phyloP scores from a whole-genome alignment of 2,888 invertebrate species.

The Globia sparganii region DNA sequence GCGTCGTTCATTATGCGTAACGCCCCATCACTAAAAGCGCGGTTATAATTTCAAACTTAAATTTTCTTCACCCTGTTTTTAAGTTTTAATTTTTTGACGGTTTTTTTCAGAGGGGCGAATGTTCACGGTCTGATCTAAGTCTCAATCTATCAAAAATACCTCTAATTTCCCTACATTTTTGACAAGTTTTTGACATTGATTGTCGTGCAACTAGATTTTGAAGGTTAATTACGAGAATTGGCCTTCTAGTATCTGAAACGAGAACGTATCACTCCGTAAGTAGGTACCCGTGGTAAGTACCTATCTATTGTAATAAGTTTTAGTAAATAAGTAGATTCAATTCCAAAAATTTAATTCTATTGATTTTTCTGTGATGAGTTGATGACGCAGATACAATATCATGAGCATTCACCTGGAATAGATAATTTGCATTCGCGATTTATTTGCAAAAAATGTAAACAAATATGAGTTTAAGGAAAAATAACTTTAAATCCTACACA shows the following conservation, averaged over 20 bases:
- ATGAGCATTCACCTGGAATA: conserved; percentile 11
- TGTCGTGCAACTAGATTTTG: too few species aligned
- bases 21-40: conserved; percentile 67
- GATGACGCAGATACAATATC: not conserved
- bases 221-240: too few species aligned
- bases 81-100: conserved; percentile 1
- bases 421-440: too few species aligned
- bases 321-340: not conserved
- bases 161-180: too few species aligned
- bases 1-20: conserved; percentile 67
- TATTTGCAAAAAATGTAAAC: too few species aligned
- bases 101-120: not conserved
- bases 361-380: not conserved
- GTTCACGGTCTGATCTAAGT: not conserved
- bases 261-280: not conserved
- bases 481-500: too few species aligned
- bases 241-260: too few species aligned
- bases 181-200: too few species aligned
- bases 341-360: not conserved
- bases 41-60: conserved; percentile 47
- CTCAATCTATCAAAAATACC: not conserved
- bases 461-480: too few species aligned
- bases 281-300: too few species aligned
- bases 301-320: too few species aligned
- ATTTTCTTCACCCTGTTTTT: conserved; percentile 16